Conservation (phyloP, 2,113 vertebrate genomes). For the Eira barbara region DNA sequence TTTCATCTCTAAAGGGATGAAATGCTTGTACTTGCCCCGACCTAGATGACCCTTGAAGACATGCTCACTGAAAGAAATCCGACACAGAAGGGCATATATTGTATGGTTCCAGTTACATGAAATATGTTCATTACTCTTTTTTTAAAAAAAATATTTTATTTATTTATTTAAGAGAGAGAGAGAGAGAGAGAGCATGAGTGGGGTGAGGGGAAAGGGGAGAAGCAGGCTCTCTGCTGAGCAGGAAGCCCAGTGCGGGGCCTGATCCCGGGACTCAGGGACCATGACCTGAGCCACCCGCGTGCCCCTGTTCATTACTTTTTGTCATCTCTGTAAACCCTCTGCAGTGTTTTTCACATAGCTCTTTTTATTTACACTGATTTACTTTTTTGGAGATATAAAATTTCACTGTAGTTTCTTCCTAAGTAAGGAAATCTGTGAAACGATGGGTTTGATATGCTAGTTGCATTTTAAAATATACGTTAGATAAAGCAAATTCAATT, state of each 20-base stretch:
- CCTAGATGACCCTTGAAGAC: background rate
- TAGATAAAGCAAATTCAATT: background rate
- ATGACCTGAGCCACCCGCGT: too few relatives aligned
- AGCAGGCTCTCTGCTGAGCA: too few relatives aligned
- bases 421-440: background rate
- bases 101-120: background rate
- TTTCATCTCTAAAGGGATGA: background rate
- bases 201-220: too few relatives aligned
- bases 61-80: background rate
- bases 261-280: too few relatives aligned
- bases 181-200: too few relatives aligned
- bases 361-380: background rate
- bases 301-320: background rate
- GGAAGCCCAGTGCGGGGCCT: too few relatives aligned
- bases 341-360: background rate
- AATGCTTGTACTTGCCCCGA: too few relatives aligned
- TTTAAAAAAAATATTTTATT: too few relatives aligned
- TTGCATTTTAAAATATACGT: background rate
- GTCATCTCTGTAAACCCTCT: background rate
- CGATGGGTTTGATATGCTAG: background rate
- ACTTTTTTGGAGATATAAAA: background rate
- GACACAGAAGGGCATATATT: background rate
- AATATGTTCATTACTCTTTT: background rate
- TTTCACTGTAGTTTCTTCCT: background rate
- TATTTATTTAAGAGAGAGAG: too few relatives aligned